These are phyloP conservation scores for Phyllopteryx taeniolatus DNA, from an alignment of 2,113 vertebrate genomes.

Conservation along the genomic window DNA sequence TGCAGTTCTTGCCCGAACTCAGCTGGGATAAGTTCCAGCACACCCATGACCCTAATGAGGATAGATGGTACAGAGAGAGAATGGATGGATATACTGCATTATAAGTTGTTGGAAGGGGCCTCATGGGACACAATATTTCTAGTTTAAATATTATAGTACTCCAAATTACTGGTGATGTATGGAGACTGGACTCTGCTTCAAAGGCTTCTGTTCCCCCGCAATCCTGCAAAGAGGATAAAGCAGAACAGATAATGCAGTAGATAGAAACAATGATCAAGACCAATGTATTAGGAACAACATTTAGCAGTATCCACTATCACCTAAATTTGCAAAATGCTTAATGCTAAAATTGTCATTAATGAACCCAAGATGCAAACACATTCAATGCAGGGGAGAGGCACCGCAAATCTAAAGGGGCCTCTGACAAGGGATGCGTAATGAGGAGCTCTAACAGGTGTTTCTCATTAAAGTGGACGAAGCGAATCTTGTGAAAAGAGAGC, in stretches of 20 bases:
- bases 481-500: slow-evolving; percentile 17
- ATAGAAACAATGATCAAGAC: background rate
- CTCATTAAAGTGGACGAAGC: slow-evolving; percentile 59
- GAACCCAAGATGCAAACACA: slow-evolving; percentile 2
- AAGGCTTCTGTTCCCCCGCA: background rate
- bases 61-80: too few species aligned
- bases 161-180: background rate
- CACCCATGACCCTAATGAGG: too few species aligned
- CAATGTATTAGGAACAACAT: background rate
- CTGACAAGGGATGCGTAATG: slow-evolving; percentile 46
- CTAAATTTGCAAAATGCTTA: slow-evolving; percentile 6
- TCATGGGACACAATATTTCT: background rate
- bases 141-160: background rate
- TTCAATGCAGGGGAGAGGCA: slow-evolving; percentile 15
- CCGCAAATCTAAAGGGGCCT: slow-evolving; percentile 42
- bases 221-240: background rate
- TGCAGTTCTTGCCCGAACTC: too few species aligned
- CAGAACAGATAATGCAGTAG: background rate
- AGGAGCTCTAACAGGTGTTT: slow-evolving; percentile 65
- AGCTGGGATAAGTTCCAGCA: too few species aligned
- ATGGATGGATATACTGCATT: too few species aligned
- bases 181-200: background rate
- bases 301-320: background rate
- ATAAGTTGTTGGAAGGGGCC: background rate
- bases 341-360: slow-evolving; percentile 11